Base-by-base conservation (phyloP, 2,888 invertebrate genomes). In the Epinotia bilunana region DNA sequence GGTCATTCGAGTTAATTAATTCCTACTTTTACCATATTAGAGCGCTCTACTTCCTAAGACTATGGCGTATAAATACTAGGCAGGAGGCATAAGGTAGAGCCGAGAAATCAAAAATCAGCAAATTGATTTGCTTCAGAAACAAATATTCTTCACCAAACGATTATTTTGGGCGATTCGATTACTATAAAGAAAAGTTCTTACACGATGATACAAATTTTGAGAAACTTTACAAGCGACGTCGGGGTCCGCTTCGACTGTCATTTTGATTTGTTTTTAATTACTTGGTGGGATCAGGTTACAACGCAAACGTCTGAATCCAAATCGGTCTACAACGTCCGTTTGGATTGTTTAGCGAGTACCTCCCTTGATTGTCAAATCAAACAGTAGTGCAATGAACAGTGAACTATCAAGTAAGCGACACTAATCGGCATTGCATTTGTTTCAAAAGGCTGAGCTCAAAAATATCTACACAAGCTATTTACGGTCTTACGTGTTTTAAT, bases 1-100 rank as follows among this genome's bases (percentile, higher is more conserved):
- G 33, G 46, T 13, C n/a, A 28, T n/a, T 60, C 57, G 68, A 65
- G 20, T 60, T 39, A 72, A 55, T n/a, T 67, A 4, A 16, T 73
- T 33, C 16, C 33, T 39, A 23, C 49, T 68, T 43, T 20, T 7
- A 57, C 18, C 18, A 20, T 39, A 7, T n/a, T 58, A 43, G 20
- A 23, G 39, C 3, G 20, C 33, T 69, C 55, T 43, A 58, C 28
- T 16, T 57, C 2, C 20, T 43, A 23, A 43, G 13, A 60, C 11
- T 49, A 20, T 23, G 33, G 18, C 18, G 39, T 57, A 39, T 7
- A 20, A 57, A 2, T 65, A 16, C 11, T 11, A 65, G 62, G n/a
- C 33, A 61, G 39, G 39, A 39, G 33, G 33, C 33, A 33, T 5
- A 43, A 20, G 63, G 18, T 43, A 63, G 20, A 63, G 13, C 20